Evolutionary conservation across 2,888 invertebrate genomes (phyloP).

Genomic region (Therioaphis trifolii): DNA sequence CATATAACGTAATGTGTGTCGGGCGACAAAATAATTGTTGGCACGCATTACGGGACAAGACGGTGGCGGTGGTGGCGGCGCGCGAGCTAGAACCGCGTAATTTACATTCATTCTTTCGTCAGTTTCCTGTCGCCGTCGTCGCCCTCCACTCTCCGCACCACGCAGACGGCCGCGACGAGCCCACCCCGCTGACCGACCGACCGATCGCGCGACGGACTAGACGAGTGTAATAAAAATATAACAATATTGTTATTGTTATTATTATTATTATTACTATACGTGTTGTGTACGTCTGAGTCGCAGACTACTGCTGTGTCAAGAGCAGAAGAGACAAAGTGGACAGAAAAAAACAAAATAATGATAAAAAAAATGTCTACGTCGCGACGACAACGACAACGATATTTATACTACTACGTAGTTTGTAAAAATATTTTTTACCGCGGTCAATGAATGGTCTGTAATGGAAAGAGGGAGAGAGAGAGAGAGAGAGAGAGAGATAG

Average conservation of each 20-base stretch:
- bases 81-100: too few relatives aligned
- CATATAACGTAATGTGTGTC: too few relatives aligned
- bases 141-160: not conserved
- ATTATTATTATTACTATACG: not conserved
- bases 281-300: too few relatives aligned
- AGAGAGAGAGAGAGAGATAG: too few relatives aligned
- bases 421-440: constrained; percentile 33
- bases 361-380: constrained; percentile 3
- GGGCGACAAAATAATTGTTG: constrained; percentile 20
- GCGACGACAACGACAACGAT: not conserved
- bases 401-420: constrained; percentile 45
- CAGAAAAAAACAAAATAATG: too few relatives aligned
- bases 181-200: not conserved
- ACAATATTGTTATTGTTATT: not conserved
- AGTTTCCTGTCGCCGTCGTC: constrained; percentile 13
- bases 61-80: not conserved
- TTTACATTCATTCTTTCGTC: constrained; percentile 27
- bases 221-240: not conserved
- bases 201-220: not conserved
- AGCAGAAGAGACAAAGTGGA: not conserved
- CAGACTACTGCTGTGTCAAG: not conserved
- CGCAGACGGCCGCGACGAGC: not conserved
- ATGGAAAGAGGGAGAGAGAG: too few relatives aligned
- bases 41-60: constrained; percentile 1
- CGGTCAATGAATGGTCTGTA: constrained; percentile 47